phyloP scores from a whole-genome alignment of 2,888 invertebrate genomes.

The Drosophila limbata region DNA sequence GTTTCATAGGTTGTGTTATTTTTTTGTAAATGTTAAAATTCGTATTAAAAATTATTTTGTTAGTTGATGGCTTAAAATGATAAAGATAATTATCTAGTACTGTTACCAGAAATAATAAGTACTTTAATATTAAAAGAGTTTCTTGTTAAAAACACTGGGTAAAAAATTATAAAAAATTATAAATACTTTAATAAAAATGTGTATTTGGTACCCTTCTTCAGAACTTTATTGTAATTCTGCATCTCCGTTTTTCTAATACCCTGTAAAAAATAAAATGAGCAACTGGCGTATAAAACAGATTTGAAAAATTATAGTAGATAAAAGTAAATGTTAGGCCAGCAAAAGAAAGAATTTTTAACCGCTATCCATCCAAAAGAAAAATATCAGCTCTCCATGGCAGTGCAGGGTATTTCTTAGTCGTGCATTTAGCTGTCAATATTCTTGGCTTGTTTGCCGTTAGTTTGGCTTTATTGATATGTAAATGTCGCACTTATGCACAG shows the following conservation, averaged over 20 bases:
- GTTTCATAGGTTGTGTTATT: no score
- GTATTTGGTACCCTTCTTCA: background rate
- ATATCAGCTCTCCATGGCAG: background rate
- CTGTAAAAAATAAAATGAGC: background rate
- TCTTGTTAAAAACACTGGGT: no score
- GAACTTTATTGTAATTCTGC: background rate
- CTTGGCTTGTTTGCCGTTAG: conserved; percentile 33
- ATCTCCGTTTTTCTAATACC: background rate
- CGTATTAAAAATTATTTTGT: no score
- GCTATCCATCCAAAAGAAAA: no score
- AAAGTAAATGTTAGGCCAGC: background rate
- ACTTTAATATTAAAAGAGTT: no score
- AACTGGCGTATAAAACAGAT: background rate
- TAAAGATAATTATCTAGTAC: no score
- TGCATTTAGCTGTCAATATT: background rate
- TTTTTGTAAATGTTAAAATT: no score
- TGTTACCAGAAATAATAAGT: no score
- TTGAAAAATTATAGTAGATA: background rate
- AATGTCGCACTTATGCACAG: conserved; percentile 48
- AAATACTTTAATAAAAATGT: background rate
- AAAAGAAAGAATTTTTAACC: no score
- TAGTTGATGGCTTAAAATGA: no score
- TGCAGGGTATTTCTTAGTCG: background rate
- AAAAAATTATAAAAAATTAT: background rate
- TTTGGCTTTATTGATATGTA: conserved; percentile 57